These are phyloP conservation scores for Hybognathus amarus DNA, from an alignment of 2,797 vertebrate species.

Conservation along the genomic window DNA sequence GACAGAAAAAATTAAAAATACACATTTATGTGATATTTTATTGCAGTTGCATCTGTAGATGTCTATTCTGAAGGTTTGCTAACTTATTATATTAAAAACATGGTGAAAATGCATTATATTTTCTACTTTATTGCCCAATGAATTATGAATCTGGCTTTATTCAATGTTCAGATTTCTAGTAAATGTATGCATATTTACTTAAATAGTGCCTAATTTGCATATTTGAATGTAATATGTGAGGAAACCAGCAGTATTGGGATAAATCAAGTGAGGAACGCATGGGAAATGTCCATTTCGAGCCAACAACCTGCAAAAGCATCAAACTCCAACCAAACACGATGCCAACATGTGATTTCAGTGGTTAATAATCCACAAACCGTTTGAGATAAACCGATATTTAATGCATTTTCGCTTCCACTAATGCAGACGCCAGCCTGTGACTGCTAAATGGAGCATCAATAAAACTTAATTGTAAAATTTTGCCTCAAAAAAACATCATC, in stretches of 20 bases:
- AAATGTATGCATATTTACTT: not conserved
- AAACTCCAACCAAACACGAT: not conserved
- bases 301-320: not conserved
- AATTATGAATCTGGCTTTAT: not conserved
- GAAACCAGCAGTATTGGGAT: not conserved
- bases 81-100: too few species aligned
- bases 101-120: too few species aligned
- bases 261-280: not conserved
- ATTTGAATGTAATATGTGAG: not conserved
- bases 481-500: not conserved
- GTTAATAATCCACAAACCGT: not conserved
- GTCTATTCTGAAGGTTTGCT: too few species aligned
- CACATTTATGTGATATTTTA: too few species aligned
- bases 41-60: too few species aligned
- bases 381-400: not conserved
- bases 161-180: not conserved
- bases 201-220: not conserved
- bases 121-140: too few species aligned
- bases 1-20: not conserved
- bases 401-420: not conserved
- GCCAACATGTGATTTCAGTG: not conserved
- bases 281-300: not conserved
- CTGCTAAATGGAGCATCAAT: not conserved
- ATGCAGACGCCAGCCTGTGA: not conserved
- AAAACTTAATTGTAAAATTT: not conserved